These are phyloP conservation scores for Lates calcarifer DNA, from an alignment of 2,113 vertebrate species.

Conservation along the genomic window DNA sequence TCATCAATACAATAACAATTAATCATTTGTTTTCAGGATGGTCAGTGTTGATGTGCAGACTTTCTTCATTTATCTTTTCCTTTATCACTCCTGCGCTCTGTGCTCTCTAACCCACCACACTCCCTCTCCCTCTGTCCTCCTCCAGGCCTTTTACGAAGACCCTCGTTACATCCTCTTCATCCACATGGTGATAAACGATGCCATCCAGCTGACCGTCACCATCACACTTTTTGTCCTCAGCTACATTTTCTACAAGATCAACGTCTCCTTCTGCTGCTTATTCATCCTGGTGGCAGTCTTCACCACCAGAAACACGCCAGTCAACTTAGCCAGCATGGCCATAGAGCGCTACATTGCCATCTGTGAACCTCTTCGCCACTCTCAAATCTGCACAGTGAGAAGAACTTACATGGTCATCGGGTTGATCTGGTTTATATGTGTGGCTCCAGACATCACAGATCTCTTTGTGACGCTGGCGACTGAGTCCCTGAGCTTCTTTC, in stretches of 20 bases:
- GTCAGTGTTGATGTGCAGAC: too few relatives aligned
- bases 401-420: conserved; percentile 73
- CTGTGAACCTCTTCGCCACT: conserved; percentile 73
- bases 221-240: conserved; percentile 78
- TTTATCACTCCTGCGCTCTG: too few relatives aligned
- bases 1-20: too few relatives aligned
- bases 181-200: conserved; percentile 85
- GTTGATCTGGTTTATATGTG: conserved; percentile 77
- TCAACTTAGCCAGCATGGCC: conserved; percentile 83
- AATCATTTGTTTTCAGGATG: too few relatives aligned
- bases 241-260: conserved; percentile 79
- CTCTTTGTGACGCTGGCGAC: conserved; percentile 79
- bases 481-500: conserved; percentile 79
- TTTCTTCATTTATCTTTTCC: too few relatives aligned
- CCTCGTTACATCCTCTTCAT: conserved; percentile 85
- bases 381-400: conserved; percentile 78
- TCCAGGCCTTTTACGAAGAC: conserved; percentile 77
- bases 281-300: conserved; percentile 81
- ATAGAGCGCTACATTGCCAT: conserved; percentile 83
- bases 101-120: too few relatives aligned
- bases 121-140: background rate
- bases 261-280: conserved; percentile 80
- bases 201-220: conserved; percentile 79
- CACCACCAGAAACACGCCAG: conserved; percentile 81
- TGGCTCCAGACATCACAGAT: conserved; percentile 77